Evolutionary conservation across 1,140 invertebrate species (phyloP).

Genomic region (Pemphigus obesinymphae): DNA sequence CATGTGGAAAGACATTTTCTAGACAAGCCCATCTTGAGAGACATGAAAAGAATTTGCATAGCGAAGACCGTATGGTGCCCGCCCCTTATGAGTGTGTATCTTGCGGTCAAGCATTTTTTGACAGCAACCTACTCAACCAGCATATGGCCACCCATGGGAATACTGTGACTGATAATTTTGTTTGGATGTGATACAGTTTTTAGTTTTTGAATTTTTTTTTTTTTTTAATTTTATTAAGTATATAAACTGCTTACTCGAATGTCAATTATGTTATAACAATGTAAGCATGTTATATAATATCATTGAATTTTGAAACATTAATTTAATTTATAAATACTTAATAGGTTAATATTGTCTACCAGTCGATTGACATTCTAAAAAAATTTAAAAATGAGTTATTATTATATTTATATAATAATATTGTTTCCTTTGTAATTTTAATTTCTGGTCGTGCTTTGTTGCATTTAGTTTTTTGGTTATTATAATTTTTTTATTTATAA

Average conservation of each 20-base stretch:
- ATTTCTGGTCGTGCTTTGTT: background rate
- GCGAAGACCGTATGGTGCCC: constrained; percentile 21
- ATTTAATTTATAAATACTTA: background rate
- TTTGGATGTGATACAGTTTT: constrained; percentile 45
- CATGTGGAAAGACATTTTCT: constrained; percentile 44
- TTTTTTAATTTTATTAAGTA: background rate
- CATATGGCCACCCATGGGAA: constrained; percentile 47
- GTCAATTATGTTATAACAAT: background rate
- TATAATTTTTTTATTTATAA: background rate
- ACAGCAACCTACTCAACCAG: constrained; percentile 44
- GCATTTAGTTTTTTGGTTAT: background rate
- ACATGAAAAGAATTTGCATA: constrained; percentile 42
- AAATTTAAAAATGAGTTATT: background rate
- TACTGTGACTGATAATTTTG: constrained; percentile 45
- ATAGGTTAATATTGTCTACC: background rate
- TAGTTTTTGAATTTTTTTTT: background rate
- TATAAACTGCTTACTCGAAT: background rate
- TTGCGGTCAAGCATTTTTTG: constrained; percentile 45
- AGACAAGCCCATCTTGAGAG: constrained; percentile 44
- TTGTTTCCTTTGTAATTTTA: background rate
- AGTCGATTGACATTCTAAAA: background rate
- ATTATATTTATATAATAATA: background rate
- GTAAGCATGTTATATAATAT: background rate
- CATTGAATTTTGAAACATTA: background rate
- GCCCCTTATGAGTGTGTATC: constrained; percentile 46